Base-by-base conservation (phyloP, 2,888 invertebrate genomes). In the Gibbula magus region DNA sequence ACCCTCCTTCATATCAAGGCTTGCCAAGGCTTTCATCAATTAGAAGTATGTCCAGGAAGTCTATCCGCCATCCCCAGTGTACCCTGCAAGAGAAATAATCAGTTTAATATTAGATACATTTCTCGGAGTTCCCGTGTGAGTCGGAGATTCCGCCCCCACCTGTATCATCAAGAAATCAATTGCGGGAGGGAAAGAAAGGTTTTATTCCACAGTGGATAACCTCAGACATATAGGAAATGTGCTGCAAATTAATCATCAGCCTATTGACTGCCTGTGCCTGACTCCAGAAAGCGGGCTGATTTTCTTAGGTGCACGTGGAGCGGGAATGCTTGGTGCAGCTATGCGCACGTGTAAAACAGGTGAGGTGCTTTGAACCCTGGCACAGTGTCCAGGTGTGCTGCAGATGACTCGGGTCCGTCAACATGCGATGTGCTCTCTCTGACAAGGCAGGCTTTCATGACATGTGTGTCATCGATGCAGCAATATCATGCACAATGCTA, bases 31-130 rank as follows among this genome's bases (percentile, higher is more conserved):
- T 70, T 70, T 70, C 70, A 70, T 70, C 70, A 70, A 70, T 70
- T 70, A 70, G 70, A 70, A 35, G 20, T 35, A 70, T 70, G 70
- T 20, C 10, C 32, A 20, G 35, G 35, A 35, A 20, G 32, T 35
- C 70, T 39, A 35, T 35, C 70, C 70, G 16, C n/a, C 35, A 35
- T 8, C 35, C 32, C 35, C 10, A 20, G 20, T 20, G 20, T 70
- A 70, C 39, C 35, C 70, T 29, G 35, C 32, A 35, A 70, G 70
- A 39, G 70, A 70, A 70, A 70, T 70, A 70, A 70, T 70, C 70
- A 70, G 32, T 35, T 70, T 70, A 70, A 70, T 70, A 70, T 70
- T 70, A 39, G 70, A 70, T 70, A 70, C 70, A 70, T 70, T 70
- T 70, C 39, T 70, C n/a, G 35, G 70, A 70, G 35, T 20, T 70